A percentile compares a stretch with the other conserved stretches of the same genome.
Evolutionary conservation across 2,888 invertebrate species (phyloP).

Genomic region (Altica lythri): DNA sequence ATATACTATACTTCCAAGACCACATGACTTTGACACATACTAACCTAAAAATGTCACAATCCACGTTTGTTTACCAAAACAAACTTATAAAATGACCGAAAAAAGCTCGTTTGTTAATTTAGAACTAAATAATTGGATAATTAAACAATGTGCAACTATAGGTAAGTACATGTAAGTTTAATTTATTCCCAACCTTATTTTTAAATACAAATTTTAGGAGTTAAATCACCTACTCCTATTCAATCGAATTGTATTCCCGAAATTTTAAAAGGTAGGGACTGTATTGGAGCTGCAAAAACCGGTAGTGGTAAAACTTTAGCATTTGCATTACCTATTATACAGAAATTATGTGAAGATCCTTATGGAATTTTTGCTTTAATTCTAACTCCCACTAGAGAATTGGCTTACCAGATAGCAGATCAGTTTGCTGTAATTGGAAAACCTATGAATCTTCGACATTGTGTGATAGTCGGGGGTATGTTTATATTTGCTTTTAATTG

Average conservation of each 20-base stretch:
- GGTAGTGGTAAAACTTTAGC: constrained; percentile 98
- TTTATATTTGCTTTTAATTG: not conserved
- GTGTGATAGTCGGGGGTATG: constrained; percentile 80
- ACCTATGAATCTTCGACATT: constrained; percentile 79
- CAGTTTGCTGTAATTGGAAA: constrained; percentile 93
- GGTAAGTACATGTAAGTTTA: constrained; percentile 58
- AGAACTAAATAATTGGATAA: constrained; percentile 74
- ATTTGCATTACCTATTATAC: constrained; percentile 93
- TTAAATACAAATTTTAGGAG: constrained; percentile 60
- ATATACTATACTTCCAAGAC: too few species aligned
- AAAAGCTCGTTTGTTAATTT: constrained; percentile 63
- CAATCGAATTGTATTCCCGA: constrained; percentile 80
- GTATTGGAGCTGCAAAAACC: constrained; percentile 96
- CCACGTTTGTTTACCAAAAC: not conserved
- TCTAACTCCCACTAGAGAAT: constrained; percentile 92
- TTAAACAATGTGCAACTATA: constrained; percentile 70
- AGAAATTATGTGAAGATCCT: constrained; percentile 90
- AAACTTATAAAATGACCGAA: constrained; percentile 14
- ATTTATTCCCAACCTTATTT: too few species aligned
- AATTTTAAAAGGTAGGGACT: constrained; percentile 80
- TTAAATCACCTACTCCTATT: constrained; percentile 79
- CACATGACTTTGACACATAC: too few species aligned
- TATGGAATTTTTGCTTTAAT: constrained; percentile 95
- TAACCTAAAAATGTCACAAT: not conserved
- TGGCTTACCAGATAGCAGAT: constrained; percentile 92